Conservation (phyloP, 2,797 vertebrate genomes). For the Pangasius mekongensis region DNA sequence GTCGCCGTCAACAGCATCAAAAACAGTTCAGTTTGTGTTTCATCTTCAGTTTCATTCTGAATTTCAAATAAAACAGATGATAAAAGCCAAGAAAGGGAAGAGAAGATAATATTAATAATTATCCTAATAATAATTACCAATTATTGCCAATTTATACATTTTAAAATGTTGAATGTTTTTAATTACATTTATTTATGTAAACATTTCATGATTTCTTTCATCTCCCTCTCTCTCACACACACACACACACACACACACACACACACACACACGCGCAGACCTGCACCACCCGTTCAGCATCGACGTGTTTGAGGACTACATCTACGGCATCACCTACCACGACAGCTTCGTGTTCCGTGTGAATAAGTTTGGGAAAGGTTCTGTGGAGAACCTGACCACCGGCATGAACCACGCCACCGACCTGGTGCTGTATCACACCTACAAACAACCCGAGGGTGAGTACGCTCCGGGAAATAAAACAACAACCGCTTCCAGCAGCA, state of each 20-base stretch:
- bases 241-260: not conserved
- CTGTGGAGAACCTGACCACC: constrained; percentile 86
- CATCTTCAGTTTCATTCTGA: not conserved
- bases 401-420: constrained; percentile 93
- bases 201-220: not conserved
- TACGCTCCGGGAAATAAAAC: constrained; percentile 10
- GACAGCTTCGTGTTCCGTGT: constrained; percentile 95
- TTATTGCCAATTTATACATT: too few relatives aligned
- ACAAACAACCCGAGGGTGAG: constrained; percentile 93
- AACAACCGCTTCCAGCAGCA: not conserved
- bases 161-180: not conserved
- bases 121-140: not conserved
- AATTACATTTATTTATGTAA: not conserved
- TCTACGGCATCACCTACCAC: constrained; percentile 94
- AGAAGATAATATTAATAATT: not conserved
- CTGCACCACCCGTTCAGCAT: constrained; percentile 94
- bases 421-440: constrained; percentile 88
- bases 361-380: constrained; percentile 90
- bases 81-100: not conserved
- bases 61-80: not conserved
- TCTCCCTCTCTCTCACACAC: constrained; percentile 12
- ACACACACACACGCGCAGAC: constrained; percentile 69
- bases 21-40: constrained; percentile 80
- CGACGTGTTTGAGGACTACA: constrained; percentile 94
- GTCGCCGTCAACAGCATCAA: constrained; percentile 85